Evolutionary conservation across 2,797 vertebrate genomes (phyloP).

Genomic region (Hydrolagus colliei): DNA sequence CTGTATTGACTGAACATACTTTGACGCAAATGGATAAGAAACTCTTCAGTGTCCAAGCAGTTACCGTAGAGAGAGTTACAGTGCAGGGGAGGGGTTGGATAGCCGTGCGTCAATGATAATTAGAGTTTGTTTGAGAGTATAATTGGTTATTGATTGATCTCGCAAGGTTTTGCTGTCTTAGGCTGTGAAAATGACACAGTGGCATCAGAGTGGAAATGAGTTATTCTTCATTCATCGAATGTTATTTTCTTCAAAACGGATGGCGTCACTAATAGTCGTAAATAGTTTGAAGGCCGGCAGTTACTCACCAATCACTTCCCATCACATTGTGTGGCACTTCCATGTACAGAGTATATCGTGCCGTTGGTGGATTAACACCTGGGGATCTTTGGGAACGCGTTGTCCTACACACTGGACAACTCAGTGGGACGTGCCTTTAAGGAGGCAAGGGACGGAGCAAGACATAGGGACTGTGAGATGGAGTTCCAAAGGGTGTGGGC

Average conservation of each 20-base stretch:
- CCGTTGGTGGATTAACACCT: too few relatives aligned
- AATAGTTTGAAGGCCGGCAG: not conserved
- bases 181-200: not conserved
- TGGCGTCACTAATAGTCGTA: not conserved
- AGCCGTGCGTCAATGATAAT: slow-evolving; percentile 6
- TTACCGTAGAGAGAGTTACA: not conserved
- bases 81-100: not conserved
- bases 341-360: too few relatives aligned
- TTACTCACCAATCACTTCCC: not conserved
- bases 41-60: not conserved
- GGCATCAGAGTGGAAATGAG: not conserved
- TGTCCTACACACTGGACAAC: too few relatives aligned
- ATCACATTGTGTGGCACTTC: too few relatives aligned
- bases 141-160: slow-evolving; percentile 31
- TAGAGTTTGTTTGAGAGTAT: slow-evolving; percentile 18
- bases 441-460: too few relatives aligned
- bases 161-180: not conserved
- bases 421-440: too few relatives aligned
- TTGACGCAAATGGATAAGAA: not conserved
- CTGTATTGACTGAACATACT: not conserved
- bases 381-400: too few relatives aligned
- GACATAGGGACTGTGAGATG: too few relatives aligned
- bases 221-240: not conserved
- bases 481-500: too few relatives aligned
- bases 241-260: not conserved